phyloP scores from a whole-genome alignment of 2,888 invertebrate genomes.

The Nymphalis polychloros region DNA sequence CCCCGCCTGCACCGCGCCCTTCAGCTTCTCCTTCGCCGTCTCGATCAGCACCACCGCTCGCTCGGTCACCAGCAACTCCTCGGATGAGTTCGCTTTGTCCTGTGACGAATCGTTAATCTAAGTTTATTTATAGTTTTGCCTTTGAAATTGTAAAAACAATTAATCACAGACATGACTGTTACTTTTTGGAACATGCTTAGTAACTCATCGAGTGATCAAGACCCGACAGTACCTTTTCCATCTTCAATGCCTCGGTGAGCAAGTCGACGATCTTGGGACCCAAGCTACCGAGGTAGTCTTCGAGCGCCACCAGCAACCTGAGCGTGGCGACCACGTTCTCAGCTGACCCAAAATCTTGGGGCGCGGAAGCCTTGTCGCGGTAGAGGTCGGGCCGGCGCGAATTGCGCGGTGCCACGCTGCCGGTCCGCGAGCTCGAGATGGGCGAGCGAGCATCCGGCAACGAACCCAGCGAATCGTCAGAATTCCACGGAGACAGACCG shows the following conservation, averaged over 20 bases:
- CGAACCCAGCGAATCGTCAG: slow-evolving; percentile 60
- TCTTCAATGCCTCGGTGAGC: slow-evolving; percentile 87
- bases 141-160: neutral
- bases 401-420: slow-evolving; percentile 42
- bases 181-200: neutral
- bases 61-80: slow-evolving; percentile 87
- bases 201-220: neutral
- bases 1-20: slow-evolving; percentile 88
- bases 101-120: slow-evolving; percentile 32
- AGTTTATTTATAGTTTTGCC: too few relatives aligned
- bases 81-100: slow-evolving; percentile 86
- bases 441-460: slow-evolving; percentile 49
- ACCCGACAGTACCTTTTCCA: slow-evolving; percentile 83
- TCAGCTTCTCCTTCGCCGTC: slow-evolving; percentile 92
- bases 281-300: slow-evolving; percentile 90
- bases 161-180: neutral
- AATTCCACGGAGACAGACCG: slow-evolving; percentile 69
- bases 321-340: slow-evolving; percentile 86
- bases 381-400: slow-evolving; percentile 37
- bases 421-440: slow-evolving; percentile 39
- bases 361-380: slow-evolving; percentile 26
- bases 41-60: slow-evolving; percentile 89
- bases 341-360: slow-evolving; percentile 63
- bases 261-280: slow-evolving; percentile 90
- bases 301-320: slow-evolving; percentile 89